Evolutionary conservation across 2,113 vertebrate genomes (phyloP).

Genomic region (Synchiropus splendidus): DNA sequence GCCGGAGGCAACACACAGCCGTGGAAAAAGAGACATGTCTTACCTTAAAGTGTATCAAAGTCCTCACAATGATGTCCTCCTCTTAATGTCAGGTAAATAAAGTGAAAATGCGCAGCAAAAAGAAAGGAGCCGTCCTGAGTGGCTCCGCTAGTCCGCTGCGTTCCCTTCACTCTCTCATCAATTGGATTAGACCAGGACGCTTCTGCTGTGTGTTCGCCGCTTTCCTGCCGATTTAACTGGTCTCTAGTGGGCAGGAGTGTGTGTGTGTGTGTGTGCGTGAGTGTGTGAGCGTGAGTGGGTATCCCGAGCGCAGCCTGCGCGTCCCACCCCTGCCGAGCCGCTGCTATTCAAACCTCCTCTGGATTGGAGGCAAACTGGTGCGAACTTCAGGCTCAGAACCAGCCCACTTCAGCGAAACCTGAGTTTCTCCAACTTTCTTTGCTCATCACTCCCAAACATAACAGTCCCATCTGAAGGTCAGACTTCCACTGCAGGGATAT

Average conservation of each 20-base stretch:
- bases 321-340: constrained; percentile 63
- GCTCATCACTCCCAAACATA: too few species aligned
- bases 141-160: constrained; percentile 40
- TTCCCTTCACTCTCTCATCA: constrained; percentile 40
- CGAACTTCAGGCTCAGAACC: constrained; percentile 54
- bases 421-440: too few species aligned
- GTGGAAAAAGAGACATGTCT: too few species aligned
- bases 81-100: too few species aligned
- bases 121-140: background rate
- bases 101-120: background rate
- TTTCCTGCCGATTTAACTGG: constrained; percentile 52
- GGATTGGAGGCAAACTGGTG: constrained; percentile 58
- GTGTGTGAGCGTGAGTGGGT: constrained; percentile 32
- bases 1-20: too few species aligned
- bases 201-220: constrained; percentile 45
- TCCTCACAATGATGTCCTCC: too few species aligned
- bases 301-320: constrained; percentile 55
- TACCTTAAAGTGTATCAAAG: too few species aligned
- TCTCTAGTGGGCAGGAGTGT: constrained; percentile 47
- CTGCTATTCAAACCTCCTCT: constrained; percentile 63
- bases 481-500: too few species aligned
- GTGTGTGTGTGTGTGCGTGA: constrained; percentile 10
- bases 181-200: constrained; percentile 37
- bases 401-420: constrained; percentile 46
- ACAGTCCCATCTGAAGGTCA: too few species aligned